Percentiles rank a stretch among this genome's conserved stretches.
Evolutionary conservation across 1,140 invertebrate species (phyloP).

Genomic region (Diploscapter pachys): DNA sequence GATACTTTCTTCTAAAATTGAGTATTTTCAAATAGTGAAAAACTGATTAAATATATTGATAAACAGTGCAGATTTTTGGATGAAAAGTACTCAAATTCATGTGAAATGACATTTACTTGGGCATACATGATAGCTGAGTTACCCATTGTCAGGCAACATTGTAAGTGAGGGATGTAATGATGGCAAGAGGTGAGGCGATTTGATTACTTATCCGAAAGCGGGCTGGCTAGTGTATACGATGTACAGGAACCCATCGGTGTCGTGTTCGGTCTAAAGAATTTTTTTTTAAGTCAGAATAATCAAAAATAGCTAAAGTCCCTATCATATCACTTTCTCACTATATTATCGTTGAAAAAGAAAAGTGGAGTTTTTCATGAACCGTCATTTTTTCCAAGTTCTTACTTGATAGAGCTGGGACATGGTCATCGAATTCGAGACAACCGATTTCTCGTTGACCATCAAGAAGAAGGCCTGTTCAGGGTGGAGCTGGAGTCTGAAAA

Average conservation of each 20-base stretch:
- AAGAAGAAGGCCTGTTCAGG: slow-evolving; percentile 69
- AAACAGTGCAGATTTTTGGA: no score
- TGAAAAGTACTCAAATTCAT: no score
- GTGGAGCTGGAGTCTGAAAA: slow-evolving; percentile 68
- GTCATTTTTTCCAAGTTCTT: neutral
- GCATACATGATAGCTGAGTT: no score
- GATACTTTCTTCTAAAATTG: no score
- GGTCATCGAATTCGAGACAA: slow-evolving; percentile 66
- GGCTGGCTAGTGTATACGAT: slow-evolving; percentile 69
- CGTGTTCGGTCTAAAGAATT: slow-evolving; percentile 60
- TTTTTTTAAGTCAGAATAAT: slow-evolving; percentile 26
- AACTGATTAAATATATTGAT: no score
- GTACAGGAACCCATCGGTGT: slow-evolving; percentile 70
- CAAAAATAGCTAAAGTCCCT: neutral
- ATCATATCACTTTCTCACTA: no score
- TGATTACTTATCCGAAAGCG: slow-evolving; percentile 63
- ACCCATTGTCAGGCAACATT: neutral
- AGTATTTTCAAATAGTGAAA: no score
- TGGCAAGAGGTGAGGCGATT: neutral
- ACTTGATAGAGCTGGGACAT: slow-evolving; percentile 62
- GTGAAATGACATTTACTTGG: no score
- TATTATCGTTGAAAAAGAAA: no score
- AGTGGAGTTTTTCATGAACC: no score
- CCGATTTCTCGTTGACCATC: slow-evolving; percentile 67
- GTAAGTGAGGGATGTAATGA: neutral